Conservation (phyloP, 2,888 invertebrate genomes). For the Drosophila kanekoi region DNA sequence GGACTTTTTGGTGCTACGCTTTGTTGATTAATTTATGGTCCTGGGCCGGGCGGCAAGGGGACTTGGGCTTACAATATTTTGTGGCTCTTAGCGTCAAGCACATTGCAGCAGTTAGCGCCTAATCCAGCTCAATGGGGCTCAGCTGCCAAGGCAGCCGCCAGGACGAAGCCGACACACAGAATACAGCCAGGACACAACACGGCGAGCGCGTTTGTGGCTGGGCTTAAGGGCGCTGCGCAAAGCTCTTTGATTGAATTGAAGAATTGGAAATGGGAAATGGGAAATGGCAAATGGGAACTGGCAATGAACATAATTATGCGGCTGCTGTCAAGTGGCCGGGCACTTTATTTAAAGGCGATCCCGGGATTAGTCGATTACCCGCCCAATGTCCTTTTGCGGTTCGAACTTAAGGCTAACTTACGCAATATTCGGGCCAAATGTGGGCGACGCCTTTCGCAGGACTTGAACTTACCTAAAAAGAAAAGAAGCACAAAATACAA, state of each 20-base stretch:
- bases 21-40: slow-evolving; percentile 74
- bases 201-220: slow-evolving; percentile 42
- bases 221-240: slow-evolving; percentile 37
- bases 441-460: background rate
- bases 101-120: slow-evolving; percentile 72
- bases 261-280: slow-evolving; percentile 65
- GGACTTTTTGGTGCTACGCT: slow-evolving; percentile 9
- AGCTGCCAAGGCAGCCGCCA: slow-evolving; percentile 46
- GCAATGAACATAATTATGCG: slow-evolving; percentile 75
- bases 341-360: slow-evolving; percentile 41
- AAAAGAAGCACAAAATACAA: slow-evolving; percentile 41
- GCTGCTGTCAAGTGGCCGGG: slow-evolving; percentile 45
- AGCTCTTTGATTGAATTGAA: slow-evolving; percentile 71
- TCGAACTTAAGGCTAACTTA: slow-evolving; percentile 34
- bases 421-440: slow-evolving; percentile 4
- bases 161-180: background rate
- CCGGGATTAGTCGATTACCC: slow-evolving; percentile 19
- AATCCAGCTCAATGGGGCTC: slow-evolving; percentile 76
- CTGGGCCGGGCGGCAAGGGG: slow-evolving; percentile 2
- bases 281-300: slow-evolving; percentile 63
- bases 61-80: slow-evolving; percentile 39
- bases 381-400: slow-evolving; percentile 11
- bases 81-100: slow-evolving; percentile 57
- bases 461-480: slow-evolving; percentile 69
- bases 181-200: background rate